Conservation (phyloP, 2,797 vertebrate species). For the Mormyrus proboscirostris region DNA sequence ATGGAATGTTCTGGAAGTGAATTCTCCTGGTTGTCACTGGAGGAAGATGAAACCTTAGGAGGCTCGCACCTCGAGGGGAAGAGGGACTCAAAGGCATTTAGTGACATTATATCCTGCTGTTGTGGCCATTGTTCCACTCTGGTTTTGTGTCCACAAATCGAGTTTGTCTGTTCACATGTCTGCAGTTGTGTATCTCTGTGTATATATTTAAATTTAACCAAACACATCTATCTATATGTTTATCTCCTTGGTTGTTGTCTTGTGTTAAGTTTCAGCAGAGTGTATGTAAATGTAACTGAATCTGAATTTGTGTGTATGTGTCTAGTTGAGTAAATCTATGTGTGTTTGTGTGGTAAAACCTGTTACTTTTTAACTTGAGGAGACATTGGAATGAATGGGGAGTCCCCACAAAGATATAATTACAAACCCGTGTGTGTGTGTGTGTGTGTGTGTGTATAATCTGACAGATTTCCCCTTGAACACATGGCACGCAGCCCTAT, state of each 20-base stretch:
- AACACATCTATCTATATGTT: neutral
- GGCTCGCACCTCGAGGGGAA: neutral
- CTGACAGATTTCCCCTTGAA: slow-evolving; percentile 3
- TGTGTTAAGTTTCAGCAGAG: neutral
- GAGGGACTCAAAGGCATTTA: neutral
- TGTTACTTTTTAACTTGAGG: neutral
- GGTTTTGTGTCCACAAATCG: slow-evolving; percentile 4
- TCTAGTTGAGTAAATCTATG: neutral
- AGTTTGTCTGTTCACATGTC: slow-evolving; percentile 9
- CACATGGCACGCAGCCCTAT: neutral
- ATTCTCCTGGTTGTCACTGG: neutral
- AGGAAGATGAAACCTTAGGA: slow-evolving; percentile 2
- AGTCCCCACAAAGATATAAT: neutral
- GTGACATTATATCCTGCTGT: neutral
- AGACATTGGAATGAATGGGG: neutral
- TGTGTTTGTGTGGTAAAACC: neutral
- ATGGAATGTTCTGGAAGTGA: slow-evolving; percentile 4
- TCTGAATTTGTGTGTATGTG: neutral
- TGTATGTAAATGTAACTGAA: neutral
- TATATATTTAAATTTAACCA: neutral
- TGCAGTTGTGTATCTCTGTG: neutral
- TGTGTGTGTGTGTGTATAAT: neutral
- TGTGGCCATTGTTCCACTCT: neutral
- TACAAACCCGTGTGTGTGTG: neutral
- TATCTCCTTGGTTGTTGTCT: neutral